phyloP scores from a whole-genome alignment of 2,888 invertebrate species.

The Synergus laeviventris region DNA sequence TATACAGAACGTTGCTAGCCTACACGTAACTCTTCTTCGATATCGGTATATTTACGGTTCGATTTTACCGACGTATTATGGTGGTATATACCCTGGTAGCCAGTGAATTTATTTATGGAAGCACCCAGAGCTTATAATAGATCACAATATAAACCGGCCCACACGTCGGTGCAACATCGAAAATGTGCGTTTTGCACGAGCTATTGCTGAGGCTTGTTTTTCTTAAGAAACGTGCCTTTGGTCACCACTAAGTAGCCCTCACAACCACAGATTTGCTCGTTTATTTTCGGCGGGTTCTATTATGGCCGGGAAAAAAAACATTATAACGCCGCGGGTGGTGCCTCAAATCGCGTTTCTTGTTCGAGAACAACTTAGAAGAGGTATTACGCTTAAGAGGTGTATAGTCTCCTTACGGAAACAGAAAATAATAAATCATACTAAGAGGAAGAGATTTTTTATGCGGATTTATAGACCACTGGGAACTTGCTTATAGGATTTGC shows the following conservation, averaged over 20 bases:
- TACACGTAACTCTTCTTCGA: conserved; percentile 36
- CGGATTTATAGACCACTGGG: neutral
- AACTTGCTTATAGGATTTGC: neutral
- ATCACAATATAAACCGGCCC: conserved; percentile 64
- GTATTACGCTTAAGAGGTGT: conserved; percentile 4
- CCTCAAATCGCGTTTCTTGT: conserved; percentile 29
- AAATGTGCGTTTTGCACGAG: conserved; percentile 45
- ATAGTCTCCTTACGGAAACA: conserved; percentile 11
- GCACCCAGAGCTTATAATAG: conserved; percentile 62
- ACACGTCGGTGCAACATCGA: conserved; percentile 43
- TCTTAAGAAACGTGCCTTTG: conserved; percentile 46
- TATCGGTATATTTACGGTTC: conserved; percentile 28
- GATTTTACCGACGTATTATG: conserved; percentile 10
- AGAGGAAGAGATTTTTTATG: conserved; percentile 16
- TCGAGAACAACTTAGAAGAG: neutral
- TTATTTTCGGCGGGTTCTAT: conserved; percentile 35
- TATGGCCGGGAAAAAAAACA: conserved; percentile 17
- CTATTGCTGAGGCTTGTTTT: conserved; percentile 40
- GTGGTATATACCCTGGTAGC: conserved; percentile 44
- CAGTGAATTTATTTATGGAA: conserved; percentile 63
- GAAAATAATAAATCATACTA: conserved; percentile 11
- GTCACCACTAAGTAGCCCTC: conserved; percentile 46
- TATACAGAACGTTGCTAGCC: neutral
- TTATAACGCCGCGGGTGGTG: conserved; percentile 41
- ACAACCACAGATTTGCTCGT: conserved; percentile 29